phyloP scores from a whole-genome alignment of 2,888 invertebrate genomes.

The Chaetoderma sp. region DNA sequence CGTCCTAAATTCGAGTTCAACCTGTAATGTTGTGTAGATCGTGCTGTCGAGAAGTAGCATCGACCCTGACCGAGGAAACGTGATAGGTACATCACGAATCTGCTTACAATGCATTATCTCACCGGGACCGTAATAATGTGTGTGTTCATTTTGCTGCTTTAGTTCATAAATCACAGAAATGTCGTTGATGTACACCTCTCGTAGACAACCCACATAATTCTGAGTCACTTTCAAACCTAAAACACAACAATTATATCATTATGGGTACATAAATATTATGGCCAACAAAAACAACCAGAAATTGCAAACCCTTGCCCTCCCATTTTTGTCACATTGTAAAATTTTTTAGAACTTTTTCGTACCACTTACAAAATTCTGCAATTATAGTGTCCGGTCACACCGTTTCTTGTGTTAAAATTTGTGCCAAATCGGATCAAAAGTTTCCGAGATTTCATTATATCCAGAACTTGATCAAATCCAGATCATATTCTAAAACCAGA shows the following conservation, averaged over 20 bases:
- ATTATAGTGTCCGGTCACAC: too few relatives aligned
- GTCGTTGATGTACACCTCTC: conserved; percentile 93
- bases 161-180: conserved; percentile 90
- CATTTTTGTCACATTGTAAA: too few relatives aligned
- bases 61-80: conserved; percentile 49
- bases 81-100: conserved; percentile 52
- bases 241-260: conserved; percentile 17
- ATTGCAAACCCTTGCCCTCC: too few relatives aligned
- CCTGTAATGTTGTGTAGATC: conserved; percentile 41
- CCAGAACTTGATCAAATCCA: too few relatives aligned
- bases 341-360: too few relatives aligned
- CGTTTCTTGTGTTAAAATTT: too few relatives aligned
- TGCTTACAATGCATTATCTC: conserved; percentile 49
- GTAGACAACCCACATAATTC: conserved; percentile 89
- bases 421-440: too few relatives aligned
- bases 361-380: too few relatives aligned
- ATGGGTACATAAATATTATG: not conserved
- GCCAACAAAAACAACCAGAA: too few relatives aligned
- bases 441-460: too few relatives aligned
- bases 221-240: conserved; percentile 81
- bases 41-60: conserved; percentile 34
- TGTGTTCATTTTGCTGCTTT: conserved; percentile 29
- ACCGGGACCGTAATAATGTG: conserved; percentile 37
- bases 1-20: conserved; percentile 55
- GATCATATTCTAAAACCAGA: too few relatives aligned